Conservation (phyloP, 2,113 vertebrate genomes). For the Nesoenas mayeri region DNA sequence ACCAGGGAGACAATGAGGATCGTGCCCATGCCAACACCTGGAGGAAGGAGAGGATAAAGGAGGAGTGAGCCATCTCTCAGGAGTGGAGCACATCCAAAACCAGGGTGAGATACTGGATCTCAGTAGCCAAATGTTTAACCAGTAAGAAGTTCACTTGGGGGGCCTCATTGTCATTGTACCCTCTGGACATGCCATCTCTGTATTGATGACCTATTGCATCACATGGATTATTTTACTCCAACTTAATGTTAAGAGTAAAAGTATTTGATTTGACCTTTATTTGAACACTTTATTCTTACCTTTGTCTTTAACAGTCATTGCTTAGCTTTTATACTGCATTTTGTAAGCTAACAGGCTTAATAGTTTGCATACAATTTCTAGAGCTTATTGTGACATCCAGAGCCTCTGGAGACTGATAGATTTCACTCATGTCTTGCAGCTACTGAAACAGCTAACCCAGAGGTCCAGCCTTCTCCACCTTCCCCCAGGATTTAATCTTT, state of each 20-base stretch:
- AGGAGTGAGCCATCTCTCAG: not conserved
- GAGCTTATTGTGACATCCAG: not conserved
- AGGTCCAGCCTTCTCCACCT: not conserved
- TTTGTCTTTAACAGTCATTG: not conserved
- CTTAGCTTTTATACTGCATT: not conserved
- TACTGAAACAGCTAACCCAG: not conserved
- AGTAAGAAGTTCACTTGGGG: not conserved
- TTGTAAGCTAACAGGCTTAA: not conserved
- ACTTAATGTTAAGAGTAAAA: not conserved
- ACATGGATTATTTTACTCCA: not conserved
- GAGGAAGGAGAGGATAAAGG: conserved; percentile 44
- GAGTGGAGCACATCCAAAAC: not conserved
- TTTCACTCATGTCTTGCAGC: not conserved
- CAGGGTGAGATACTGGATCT: not conserved
- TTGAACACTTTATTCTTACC: not conserved
- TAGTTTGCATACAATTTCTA: not conserved
- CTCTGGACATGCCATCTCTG: not conserved
- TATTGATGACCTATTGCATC: not conserved
- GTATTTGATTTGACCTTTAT: not conserved
- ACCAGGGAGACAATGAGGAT: conserved; percentile 82
- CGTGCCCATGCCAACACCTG: conserved; percentile 82
- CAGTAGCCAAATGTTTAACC: not conserved
- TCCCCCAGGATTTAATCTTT: not conserved
- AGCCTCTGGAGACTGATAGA: not conserved
- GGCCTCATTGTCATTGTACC: not conserved